phyloP scores from a whole-genome alignment of 2,113 vertebrate species.

The Felis catus region F.catus_Fca126_mat1.0 CM031424.1:86340501-86341000 shows the following conservation, averaged over 20 bases:
- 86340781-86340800: background rate
- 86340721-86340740: background rate
- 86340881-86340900: slow-evolving; percentile 46
- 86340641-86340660: background rate
- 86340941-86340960: background rate
- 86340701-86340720: background rate
- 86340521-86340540: background rate
- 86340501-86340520: slow-evolving; percentile 62
- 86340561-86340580: background rate
- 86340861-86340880: background rate
- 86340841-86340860: background rate
- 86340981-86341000: slow-evolving; percentile 55
- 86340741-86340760: background rate
- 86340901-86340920: slow-evolving; percentile 59
- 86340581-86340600: no score
- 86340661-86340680: background rate
- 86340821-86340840: background rate
- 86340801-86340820: background rate
- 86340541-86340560: background rate
- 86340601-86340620: background rate
- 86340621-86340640: background rate
- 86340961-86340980: background rate
- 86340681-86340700: background rate
- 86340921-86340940: background rate
- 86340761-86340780: background rate